phyloP scores from a whole-genome alignment of 2,888 invertebrate species.

The Dynastes grantii region DNA sequence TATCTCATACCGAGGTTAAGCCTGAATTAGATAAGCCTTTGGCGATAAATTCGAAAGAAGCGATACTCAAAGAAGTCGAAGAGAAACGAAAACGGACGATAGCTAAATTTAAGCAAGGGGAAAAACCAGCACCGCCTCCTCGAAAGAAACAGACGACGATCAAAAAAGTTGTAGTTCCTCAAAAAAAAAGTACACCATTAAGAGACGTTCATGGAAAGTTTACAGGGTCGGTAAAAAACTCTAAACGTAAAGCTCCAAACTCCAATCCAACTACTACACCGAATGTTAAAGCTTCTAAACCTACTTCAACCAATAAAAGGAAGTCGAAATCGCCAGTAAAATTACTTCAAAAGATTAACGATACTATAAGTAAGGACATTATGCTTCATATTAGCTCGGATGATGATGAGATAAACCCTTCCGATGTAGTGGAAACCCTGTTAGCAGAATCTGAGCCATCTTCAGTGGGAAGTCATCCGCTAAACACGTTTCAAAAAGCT shows the following conservation, averaged over 20 bases:
- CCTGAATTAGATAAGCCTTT: constrained; percentile 1
- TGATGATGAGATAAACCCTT: constrained; percentile 56
- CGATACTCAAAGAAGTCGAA: constrained; percentile 60
- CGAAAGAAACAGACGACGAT: constrained; percentile 24
- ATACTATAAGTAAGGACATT: constrained; percentile 38
- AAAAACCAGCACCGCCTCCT: constrained; percentile 11
- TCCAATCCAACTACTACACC: not conserved
- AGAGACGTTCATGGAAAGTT: constrained; percentile 11
- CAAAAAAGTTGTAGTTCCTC: constrained; percentile 27
- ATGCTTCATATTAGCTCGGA: constrained; percentile 58
- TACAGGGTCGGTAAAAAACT: not conserved
- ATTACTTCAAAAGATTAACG: constrained; percentile 31
- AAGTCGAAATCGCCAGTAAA: constrained; percentile 38
- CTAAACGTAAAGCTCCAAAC: constrained; percentile 44
- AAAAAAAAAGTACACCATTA: not conserved
- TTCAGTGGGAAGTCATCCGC: constrained; percentile 18
- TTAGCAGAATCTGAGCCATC: constrained; percentile 49
- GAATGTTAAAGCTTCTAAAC: constrained; percentile 15
- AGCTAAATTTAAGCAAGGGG: constrained; percentile 56
- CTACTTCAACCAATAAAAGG: constrained; percentile 16
- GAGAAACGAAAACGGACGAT: constrained; percentile 62
- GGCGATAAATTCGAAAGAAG: constrained; percentile 5
- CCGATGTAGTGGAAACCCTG: constrained; percentile 54
- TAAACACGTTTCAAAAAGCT: constrained; percentile 38
- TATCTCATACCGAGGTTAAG: constrained; percentile 30